A percentile compares a stretch with the other conserved stretches of the same genome.
These are phyloP conservation scores for Contarinia nasturtii DNA, from an alignment of 1,140 invertebrate species.

Conservation along the genomic window DNA sequence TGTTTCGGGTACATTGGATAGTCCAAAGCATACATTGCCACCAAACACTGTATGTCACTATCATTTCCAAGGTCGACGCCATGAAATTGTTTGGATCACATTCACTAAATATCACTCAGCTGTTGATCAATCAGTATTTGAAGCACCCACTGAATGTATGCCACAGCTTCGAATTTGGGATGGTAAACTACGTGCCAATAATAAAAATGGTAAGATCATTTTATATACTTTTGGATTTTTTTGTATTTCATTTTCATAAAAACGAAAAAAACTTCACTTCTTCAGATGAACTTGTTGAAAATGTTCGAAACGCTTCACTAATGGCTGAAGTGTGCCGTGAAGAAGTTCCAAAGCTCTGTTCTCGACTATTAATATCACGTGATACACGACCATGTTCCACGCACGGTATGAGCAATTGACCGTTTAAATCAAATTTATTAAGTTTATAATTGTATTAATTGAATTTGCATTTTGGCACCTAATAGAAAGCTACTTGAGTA, in stretches of 20 bases:
- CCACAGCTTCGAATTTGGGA: slow-evolving; percentile 57
- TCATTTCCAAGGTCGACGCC: slow-evolving; percentile 48
- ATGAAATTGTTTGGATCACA: slow-evolving; percentile 66
- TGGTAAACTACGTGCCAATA: slow-evolving; percentile 31
- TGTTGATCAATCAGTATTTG: slow-evolving; percentile 40
- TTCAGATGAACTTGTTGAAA: not conserved
- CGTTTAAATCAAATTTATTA: too few relatives aligned
- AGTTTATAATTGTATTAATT: too few relatives aligned
- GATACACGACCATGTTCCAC: slow-evolving; percentile 52
- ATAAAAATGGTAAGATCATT: slow-evolving; percentile 14
- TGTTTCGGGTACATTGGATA: slow-evolving; percentile 47
- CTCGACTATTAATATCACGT: slow-evolving; percentile 48
- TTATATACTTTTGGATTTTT: not conserved
- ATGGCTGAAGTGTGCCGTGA: slow-evolving; percentile 59
- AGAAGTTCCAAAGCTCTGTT: slow-evolving; percentile 48
- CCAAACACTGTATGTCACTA: slow-evolving; percentile 65
- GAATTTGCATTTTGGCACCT: not conserved
- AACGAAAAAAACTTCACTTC: not conserved
- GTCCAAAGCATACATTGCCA: slow-evolving; percentile 53
- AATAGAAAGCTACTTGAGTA: slow-evolving; percentile 57
- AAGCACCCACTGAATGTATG: slow-evolving; percentile 44
- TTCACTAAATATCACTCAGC: slow-evolving; percentile 65
- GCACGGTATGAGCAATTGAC: slow-evolving; percentile 10
- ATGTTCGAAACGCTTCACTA: slow-evolving; percentile 28
- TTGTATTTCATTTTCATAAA: not conserved